Conservation (phyloP, 1,140 invertebrate species). For the Drosophila oshimai region DNA sequence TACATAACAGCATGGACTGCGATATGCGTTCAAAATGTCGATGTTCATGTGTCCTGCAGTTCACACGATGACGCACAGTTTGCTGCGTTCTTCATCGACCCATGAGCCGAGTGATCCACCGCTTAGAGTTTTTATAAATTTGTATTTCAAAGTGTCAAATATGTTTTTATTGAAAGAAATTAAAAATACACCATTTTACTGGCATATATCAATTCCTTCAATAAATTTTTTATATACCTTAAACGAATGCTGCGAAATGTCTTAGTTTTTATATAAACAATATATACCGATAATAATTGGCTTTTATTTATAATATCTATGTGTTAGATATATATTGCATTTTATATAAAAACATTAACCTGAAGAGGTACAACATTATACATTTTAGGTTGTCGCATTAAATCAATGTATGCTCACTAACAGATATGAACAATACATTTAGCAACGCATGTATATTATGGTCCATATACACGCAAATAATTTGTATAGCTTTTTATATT, state of each 20-base stretch:
- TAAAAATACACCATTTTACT: slow-evolving; percentile 48
- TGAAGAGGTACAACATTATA: not conserved
- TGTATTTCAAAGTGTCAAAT: slow-evolving; percentile 16
- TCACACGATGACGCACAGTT: slow-evolving; percentile 90
- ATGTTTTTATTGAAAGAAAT: slow-evolving; percentile 42
- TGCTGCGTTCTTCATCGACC: slow-evolving; percentile 92
- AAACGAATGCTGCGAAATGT: not conserved
- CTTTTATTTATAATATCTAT: no score
- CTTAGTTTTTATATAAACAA: not conserved
- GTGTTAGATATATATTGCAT: not conserved
- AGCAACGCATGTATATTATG: not conserved
- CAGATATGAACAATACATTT: not conserved
- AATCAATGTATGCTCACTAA: not conserved
- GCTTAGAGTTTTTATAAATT: slow-evolving; percentile 83
- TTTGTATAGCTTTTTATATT: not conserved
- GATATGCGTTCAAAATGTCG: slow-evolving; percentile 92
- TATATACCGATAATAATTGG: no score
- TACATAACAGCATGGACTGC: slow-evolving; percentile 84
- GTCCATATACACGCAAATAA: not conserved
- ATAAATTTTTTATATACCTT: not conserved
- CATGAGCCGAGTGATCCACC: slow-evolving; percentile 90
- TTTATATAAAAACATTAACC: not conserved
- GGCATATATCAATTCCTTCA: slow-evolving; percentile 16
- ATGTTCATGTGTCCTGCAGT: slow-evolving; percentile 92
- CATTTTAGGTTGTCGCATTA: not conserved